Conservation (phyloP, 2,888 invertebrate species). For the Chaetoderma sp. region DNA sequence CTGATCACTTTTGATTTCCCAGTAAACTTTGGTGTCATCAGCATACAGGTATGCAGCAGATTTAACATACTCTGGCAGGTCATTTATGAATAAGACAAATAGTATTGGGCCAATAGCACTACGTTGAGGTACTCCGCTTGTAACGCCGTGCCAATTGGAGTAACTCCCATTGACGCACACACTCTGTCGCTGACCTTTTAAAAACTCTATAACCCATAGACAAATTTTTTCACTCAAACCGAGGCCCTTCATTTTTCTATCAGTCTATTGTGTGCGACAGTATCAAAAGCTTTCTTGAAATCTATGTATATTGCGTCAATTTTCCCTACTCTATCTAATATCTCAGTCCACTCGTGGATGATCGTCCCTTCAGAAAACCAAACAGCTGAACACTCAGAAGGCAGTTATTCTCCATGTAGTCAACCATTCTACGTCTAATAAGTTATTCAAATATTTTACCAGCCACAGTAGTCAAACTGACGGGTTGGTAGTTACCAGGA, state of each 20-base stretch:
- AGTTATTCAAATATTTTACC: no score
- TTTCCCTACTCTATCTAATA: no score
- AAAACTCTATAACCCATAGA: neutral
- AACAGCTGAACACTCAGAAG: no score
- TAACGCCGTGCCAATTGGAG: neutral
- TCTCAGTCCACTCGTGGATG: no score
- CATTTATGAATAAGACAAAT: constrained; percentile 2
- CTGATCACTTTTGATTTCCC: neutral
- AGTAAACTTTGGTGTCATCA: neutral
- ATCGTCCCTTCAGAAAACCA: no score
- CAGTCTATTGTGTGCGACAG: neutral
- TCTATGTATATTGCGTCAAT: neutral
- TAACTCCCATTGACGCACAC: neutral
- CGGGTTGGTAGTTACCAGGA: no score
- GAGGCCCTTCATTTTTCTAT: neutral
- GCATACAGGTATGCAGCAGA: neutral
- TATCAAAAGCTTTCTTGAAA: neutral
- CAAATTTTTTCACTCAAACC: neutral
- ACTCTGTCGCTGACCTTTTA: neutral
- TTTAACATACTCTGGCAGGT: neutral
- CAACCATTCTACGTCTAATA: no score
- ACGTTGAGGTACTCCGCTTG: neutral
- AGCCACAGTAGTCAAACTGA: no score
- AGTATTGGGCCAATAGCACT: neutral
- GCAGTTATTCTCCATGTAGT: no score